phyloP scores from a whole-genome alignment of 2,113 vertebrate genomes.

The Indicator indicator region DNA sequence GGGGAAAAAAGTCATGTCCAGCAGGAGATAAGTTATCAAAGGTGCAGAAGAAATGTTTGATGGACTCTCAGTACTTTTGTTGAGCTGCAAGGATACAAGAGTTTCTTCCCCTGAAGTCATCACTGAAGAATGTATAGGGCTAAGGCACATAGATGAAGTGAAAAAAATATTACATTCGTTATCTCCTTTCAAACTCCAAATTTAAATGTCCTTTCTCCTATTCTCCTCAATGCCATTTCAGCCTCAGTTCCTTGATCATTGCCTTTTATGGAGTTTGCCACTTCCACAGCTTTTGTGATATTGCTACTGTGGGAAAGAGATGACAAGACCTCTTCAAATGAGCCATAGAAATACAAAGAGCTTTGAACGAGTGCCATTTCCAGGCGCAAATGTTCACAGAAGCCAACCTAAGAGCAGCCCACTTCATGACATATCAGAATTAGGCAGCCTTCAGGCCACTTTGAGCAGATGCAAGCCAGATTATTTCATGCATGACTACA shows the following conservation, averaged over 20 bases:
- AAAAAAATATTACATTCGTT: background rate
- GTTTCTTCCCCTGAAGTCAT: background rate
- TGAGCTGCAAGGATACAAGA: background rate
- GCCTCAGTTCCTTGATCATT: background rate
- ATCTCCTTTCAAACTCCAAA: background rate
- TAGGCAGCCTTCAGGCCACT: conserved; percentile 57
- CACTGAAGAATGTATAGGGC: background rate
- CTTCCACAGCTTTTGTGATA: conserved; percentile 9
- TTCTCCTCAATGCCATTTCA: background rate
- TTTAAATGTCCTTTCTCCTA: background rate
- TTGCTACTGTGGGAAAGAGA: conserved; percentile 4
- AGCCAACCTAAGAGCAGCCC: conserved; percentile 69
- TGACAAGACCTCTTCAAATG: conserved; percentile 54
- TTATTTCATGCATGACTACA: conserved; percentile 72
- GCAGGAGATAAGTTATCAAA: background rate
- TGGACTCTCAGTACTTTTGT: background rate
- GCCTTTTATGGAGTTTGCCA: background rate
- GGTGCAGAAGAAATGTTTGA: background rate
- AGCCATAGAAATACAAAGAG: conserved; percentile 50
- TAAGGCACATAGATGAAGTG: background rate
- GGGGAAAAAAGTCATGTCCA: background rate
- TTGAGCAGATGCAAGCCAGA: conserved; percentile 59
- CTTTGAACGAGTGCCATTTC: conserved; percentile 65
- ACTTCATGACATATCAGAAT: conserved; percentile 63
- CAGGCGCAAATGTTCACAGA: conserved; percentile 70